Evolutionary conservation across 2,113 vertebrate species (phyloP).

Genomic region (Aptenodytes patagonicus): DNA sequence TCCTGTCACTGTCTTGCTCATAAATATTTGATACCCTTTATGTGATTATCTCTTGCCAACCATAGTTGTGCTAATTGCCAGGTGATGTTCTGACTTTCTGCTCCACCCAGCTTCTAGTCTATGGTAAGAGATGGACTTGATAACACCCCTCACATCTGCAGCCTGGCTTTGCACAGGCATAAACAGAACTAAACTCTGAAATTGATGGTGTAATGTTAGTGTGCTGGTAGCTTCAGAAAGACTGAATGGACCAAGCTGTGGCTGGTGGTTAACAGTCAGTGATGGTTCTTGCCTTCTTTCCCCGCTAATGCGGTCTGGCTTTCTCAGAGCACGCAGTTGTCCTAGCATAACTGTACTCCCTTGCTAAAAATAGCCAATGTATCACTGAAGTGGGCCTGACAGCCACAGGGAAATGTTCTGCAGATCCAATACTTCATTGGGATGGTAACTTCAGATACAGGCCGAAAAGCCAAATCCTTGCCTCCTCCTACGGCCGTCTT

Average conservation of each 20-base stretch:
- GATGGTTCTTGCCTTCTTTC: not conserved
- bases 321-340: not conserved
- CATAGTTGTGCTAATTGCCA: not conserved
- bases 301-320: not conserved
- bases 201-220: not conserved
- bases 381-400: not conserved
- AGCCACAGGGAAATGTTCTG: not conserved
- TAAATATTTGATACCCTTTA: constrained; percentile 3
- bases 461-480: not conserved
- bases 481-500: not conserved
- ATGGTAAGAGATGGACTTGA: not conserved
- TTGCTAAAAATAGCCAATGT: not conserved
- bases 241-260: not conserved
- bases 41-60: not conserved
- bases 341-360: not conserved
- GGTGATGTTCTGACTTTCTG: not conserved
- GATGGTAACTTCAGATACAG: not conserved
- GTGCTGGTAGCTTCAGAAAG: not conserved
- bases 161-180: not conserved
- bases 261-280: not conserved
- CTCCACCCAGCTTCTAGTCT: not conserved
- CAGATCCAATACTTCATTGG: not conserved
- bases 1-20: constrained; percentile 20
- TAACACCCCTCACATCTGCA: not conserved
- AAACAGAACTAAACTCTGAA: not conserved